phyloP scores from a whole-genome alignment of 2,797 vertebrate species.

The Sebastes itinus region DNA sequence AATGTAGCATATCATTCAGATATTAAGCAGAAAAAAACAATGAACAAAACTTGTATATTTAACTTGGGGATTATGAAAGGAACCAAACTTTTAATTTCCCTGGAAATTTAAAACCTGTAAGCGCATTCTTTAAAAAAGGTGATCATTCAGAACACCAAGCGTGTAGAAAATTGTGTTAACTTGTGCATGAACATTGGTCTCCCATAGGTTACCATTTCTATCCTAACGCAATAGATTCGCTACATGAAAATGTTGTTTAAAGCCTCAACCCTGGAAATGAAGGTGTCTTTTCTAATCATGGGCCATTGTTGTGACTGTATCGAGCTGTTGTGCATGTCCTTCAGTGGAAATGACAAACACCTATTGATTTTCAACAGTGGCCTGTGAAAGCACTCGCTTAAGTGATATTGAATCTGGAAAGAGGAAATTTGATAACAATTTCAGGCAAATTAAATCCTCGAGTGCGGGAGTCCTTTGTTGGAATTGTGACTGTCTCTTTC shows the following conservation, averaged over 20 bases:
- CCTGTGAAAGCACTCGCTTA: conserved; percentile 55
- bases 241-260: neutral
- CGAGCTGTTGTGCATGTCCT: conserved; percentile 42
- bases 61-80: neutral
- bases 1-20: neutral
- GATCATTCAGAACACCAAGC: neutral
- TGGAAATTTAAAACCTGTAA: neutral
- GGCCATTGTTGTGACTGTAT: conserved; percentile 30
- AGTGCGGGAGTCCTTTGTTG: conserved; percentile 13
- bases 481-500: conserved; percentile 22
- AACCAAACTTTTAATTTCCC: neutral
- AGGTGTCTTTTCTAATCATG: conserved; percentile 12
- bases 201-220: neutral
- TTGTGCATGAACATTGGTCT: neutral
- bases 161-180: neutral
- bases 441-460: conserved; percentile 63
- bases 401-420: conserved; percentile 69
- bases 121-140: neutral
- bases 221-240: neutral
- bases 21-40: too few relatives aligned
- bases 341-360: conserved; percentile 50
- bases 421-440: conserved; percentile 69
- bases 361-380: conserved; percentile 61
- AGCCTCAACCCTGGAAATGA: neutral
- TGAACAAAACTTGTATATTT: neutral